phyloP scores from a whole-genome alignment of 2,888 invertebrate species.

The Andrena bucephala region DNA sequence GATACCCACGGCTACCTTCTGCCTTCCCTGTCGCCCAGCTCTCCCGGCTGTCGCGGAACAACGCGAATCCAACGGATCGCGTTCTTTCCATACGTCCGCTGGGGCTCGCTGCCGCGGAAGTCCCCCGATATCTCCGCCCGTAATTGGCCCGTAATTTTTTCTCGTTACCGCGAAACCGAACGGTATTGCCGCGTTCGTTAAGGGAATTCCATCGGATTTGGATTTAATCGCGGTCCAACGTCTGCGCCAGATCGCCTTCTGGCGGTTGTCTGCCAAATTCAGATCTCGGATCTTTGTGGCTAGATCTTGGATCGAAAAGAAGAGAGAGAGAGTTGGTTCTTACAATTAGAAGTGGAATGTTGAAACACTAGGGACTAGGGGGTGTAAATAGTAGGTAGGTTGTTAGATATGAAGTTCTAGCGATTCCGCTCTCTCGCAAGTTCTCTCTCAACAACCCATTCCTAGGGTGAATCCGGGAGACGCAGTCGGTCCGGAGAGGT shows the following conservation, averaged over 20 bases:
- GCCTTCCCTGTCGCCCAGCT: conserved; percentile 43
- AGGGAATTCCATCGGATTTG: not conserved
- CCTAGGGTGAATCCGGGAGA: too few relatives aligned
- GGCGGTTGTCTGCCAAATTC: not conserved
- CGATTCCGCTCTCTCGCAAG: too few relatives aligned
- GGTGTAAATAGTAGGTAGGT: too few relatives aligned
- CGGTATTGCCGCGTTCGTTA: conserved; percentile 12
- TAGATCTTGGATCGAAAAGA: too few relatives aligned
- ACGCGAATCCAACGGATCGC: conserved; percentile 11
- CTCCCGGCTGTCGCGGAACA: conserved; percentile 22
- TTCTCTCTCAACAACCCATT: too few relatives aligned
- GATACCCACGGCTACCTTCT: conserved; percentile 34
- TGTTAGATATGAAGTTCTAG: too few relatives aligned
- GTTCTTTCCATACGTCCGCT: conserved; percentile 23
- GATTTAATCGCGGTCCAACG: conserved; percentile 26
- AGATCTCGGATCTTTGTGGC: not conserved
- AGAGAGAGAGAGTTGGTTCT: too few relatives aligned
- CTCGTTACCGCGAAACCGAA: conserved; percentile 19
- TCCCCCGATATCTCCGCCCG: conserved; percentile 29
- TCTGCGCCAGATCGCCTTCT: not conserved
- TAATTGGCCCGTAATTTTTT: conserved; percentile 53
- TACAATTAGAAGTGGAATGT: too few relatives aligned
- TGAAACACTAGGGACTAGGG: too few relatives aligned
- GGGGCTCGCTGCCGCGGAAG: conserved; percentile 28
- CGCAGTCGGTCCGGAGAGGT: too few relatives aligned